Conservation (phyloP, 2,113 vertebrate species). For the Candoia aspera region DNA sequence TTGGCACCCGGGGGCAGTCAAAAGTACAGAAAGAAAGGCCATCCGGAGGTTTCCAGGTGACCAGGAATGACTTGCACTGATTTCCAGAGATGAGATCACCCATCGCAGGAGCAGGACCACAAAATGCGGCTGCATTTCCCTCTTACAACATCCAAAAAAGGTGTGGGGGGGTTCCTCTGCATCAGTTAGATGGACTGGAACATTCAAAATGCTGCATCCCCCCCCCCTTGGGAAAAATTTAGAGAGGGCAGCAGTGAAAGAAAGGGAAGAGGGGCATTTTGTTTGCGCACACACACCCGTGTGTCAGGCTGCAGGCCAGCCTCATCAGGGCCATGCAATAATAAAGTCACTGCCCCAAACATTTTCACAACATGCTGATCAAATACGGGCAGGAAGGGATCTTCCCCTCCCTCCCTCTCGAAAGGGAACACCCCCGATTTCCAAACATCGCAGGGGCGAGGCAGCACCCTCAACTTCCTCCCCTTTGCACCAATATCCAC, state of each 20-base stretch:
- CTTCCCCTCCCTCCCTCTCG: neutral
- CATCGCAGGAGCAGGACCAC: too few species aligned
- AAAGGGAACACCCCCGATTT: neutral
- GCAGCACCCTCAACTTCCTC: neutral
- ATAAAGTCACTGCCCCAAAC: neutral
- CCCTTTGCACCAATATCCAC: neutral
- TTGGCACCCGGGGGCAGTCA: neutral
- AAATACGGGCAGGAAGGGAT: neutral
- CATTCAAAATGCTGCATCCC: neutral
- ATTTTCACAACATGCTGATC: too few species aligned
- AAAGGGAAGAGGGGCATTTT: neutral
- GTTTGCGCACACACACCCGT: neutral
- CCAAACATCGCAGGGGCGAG: neutral
- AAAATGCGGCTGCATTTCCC: neutral
- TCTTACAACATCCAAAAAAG: neutral
- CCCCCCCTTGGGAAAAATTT: neutral
- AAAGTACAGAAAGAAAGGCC: neutral
- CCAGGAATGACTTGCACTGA: neutral
- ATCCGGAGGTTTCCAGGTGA: neutral
- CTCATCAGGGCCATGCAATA: neutral
- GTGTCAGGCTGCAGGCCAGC: too few species aligned
- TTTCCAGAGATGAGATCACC: neutral
- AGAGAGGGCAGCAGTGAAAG: neutral
- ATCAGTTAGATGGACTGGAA: neutral
- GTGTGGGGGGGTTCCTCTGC: neutral